Evolutionary conservation across 2,888 invertebrate genomes (phyloP).

Genomic region (Agonopterix subpropinquella): DNA sequence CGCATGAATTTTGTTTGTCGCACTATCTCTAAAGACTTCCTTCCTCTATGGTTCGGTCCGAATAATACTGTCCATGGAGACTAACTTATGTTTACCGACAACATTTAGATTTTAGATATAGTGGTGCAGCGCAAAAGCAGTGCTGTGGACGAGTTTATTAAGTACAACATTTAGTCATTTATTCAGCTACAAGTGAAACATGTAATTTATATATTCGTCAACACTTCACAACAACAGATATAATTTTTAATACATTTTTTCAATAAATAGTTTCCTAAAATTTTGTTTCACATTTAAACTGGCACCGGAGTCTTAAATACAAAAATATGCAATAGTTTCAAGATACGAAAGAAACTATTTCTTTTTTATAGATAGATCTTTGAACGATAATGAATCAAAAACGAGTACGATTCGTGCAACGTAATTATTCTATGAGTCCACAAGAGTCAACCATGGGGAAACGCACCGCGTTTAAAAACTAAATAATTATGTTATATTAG

Average conservation of each 20-base stretch:
- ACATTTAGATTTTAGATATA: slow-evolving; percentile 20
- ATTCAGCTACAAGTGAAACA: slow-evolving; percentile 17
- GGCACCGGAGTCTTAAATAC: slow-evolving; percentile 15
- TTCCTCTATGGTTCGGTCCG: slow-evolving; percentile 27
- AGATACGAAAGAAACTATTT: no score
- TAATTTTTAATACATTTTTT: slow-evolving; percentile 8
- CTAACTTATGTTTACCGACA: slow-evolving; percentile 29
- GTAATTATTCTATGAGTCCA: no score
- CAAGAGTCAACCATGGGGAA: no score
- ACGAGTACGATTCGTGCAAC: no score
- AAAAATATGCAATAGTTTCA: background rate
- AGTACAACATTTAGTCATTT: slow-evolving; percentile 36
- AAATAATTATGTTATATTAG: no score
- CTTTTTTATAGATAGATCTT: background rate
- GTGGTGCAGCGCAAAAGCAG: slow-evolving; percentile 61
- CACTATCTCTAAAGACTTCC: no score
- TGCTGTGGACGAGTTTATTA: slow-evolving; percentile 44
- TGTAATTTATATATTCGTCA: slow-evolving; percentile 2
- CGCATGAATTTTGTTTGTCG: no score
- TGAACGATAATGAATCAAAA: background rate
- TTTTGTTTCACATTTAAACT: slow-evolving; percentile 11
- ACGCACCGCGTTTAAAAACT: no score
- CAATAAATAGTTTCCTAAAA: slow-evolving; percentile 10
- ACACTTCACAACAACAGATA: slow-evolving; percentile 8
- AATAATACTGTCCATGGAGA: slow-evolving; percentile 50